Base-by-base conservation (phyloP, 2,797 vertebrate species). In the Hippoglossus hippoglossus region DNA sequence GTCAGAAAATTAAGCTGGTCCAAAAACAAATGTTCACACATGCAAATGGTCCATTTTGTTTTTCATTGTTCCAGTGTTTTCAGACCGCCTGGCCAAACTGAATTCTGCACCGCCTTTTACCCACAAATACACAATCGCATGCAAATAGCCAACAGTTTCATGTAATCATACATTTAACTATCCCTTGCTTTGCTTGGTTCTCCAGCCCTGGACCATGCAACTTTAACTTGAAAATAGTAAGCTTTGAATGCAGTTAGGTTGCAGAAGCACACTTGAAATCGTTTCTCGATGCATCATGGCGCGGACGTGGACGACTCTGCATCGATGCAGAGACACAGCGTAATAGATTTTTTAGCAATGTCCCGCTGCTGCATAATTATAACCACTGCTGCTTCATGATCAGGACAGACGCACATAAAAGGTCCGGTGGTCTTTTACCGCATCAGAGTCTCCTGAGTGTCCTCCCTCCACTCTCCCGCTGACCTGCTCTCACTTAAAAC, bases 61-160 rank as follows among this genome's bases (percentile, higher is more conserved):
- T 80, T 18, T 0, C 0, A 60, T 18, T n/a, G 61, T 39, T 44
- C 34, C 65, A 61, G 39, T 36, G 64, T 60, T 52, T 9, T 47
- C 58, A 39, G 63, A n/a, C 62, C 41, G 64, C 55, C 59, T 39
- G 26, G 66, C 58, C 69, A 73, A 46, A 19, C 5, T 19, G 71
- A 57, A 59, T 36, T 58, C 67, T 13, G 13, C 53, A 62, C 56
- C 47, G 69, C 16, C 36, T 63, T 63, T 73, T 68, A 52, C 73
- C 67, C 74, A 72, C 57, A 75, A 67, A 71, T 12, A 54, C 68
- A 66, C 66, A 36, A 72, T 34, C 19, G 7, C 59, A 53, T 44
- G 63, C 24, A 55, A 55, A 51, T 28, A 64, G n/a, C 39, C 10
- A 51, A 44, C 49, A 25, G 19, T 51, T 67, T 34, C 0, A 2